Conservation (phyloP, 2,113 vertebrate species). For the Eretmochelys imbricata region DNA sequence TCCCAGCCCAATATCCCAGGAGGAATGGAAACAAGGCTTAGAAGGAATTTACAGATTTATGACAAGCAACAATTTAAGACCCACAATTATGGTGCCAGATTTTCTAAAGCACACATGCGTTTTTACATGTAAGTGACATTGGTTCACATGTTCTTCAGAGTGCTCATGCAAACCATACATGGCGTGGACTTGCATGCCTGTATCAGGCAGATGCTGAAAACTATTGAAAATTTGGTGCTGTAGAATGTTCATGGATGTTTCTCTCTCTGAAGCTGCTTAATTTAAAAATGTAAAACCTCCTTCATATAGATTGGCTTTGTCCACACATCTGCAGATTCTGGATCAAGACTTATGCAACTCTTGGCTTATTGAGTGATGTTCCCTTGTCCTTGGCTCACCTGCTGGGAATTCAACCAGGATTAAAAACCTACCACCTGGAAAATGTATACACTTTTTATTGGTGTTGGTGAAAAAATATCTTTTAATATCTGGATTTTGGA, state of each 20-base stretch:
- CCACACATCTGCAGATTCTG: not conserved
- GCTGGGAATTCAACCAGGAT: constrained; percentile 13
- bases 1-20: not conserved
- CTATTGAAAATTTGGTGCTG: not conserved
- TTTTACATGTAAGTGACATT: not conserved
- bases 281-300: not conserved
- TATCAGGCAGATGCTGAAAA: not conserved
- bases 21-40: not conserved
- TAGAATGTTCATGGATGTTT: not conserved
- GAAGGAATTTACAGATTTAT: not conserved
- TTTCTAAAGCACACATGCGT: not conserved
- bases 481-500: not conserved
- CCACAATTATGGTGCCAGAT: not conserved
- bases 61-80: not conserved
- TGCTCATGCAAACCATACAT: accelerated
- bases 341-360: not conserved
- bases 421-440: constrained; percentile 28
- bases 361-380: not conserved
- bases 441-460: not conserved
- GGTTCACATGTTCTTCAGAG: not conserved
- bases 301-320: not conserved
- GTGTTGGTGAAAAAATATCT: not conserved
- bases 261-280: not conserved
- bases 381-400: not conserved
- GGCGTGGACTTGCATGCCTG: not conserved